Conservation (phyloP, 2,888 invertebrate genomes). For the Ectropis crepuscularia region DNA sequence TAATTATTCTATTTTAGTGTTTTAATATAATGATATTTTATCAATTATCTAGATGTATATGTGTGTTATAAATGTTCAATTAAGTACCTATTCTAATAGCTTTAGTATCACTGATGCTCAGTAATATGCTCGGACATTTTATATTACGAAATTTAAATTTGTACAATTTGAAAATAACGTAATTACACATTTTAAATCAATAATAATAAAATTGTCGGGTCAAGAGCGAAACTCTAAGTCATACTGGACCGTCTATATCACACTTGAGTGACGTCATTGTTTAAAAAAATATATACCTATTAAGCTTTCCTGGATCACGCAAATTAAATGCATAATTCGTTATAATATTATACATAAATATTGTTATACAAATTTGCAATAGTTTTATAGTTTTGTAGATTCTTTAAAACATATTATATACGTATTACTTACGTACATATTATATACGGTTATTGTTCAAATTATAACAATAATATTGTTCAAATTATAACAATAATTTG, state of each 20-base stretch:
- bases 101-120: constrained; percentile 16
- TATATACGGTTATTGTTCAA: no score
- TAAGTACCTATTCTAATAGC: constrained; percentile 15
- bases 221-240: neutral
- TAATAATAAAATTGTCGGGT: no score
- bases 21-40: constrained; percentile 22
- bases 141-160: neutral
- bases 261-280: neutral
- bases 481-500: no score
- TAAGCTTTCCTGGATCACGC: no score
- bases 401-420: no score
- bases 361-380: no score
- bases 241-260: neutral
- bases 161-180: neutral
- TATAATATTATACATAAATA: no score
- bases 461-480: no score
- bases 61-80: constrained; percentile 28
- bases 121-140: neutral
- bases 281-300: no score
- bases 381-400: no score
- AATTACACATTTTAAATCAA: neutral
- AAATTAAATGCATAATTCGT: no score
- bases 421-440: no score
- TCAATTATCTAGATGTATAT: constrained; percentile 26
- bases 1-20: constrained; percentile 7